Percentiles rank a stretch among this genome's conserved stretches.
Conservation (phyloP, 2,113 vertebrate genomes). For the Copsychus sechellarum region DNA sequence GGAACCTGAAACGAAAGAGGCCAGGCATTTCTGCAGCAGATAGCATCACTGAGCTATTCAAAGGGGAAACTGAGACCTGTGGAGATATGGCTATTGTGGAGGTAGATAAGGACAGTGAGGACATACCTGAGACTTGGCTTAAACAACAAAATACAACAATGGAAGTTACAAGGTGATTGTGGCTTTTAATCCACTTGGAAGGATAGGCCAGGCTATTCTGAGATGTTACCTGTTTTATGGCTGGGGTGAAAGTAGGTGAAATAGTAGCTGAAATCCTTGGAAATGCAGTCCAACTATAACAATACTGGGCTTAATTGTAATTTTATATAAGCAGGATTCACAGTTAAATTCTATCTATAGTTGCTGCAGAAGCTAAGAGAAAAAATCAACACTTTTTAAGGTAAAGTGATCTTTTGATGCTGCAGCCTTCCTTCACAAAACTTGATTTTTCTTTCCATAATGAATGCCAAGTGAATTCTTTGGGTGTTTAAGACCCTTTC, state of each 20-base stretch:
- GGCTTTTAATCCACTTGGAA: background rate
- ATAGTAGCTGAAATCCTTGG: background rate
- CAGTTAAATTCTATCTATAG: background rate
- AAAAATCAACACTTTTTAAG: background rate
- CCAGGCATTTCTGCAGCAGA: background rate
- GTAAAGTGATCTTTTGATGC: background rate
- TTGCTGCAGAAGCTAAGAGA: background rate
- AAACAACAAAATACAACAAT: background rate
- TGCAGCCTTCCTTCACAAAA: background rate
- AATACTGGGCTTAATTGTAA: background rate
- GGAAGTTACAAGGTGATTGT: background rate
- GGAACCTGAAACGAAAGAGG: background rate
- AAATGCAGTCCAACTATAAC: background rate
- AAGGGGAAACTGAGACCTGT: background rate
- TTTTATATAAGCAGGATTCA: background rate
- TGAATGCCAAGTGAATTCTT: background rate
- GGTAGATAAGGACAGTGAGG: background rate
- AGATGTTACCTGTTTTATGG: background rate
- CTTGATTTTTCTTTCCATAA: background rate
- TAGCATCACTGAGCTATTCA: background rate
- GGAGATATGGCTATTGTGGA: background rate
- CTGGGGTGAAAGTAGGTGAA: background rate
- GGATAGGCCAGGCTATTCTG: background rate
- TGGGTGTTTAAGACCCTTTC: background rate
- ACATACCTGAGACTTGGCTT: background rate